Percentiles rank a stretch among this genome's conserved stretches.
These are phyloP conservation scores for Helleia helle DNA, from an alignment of 2,888 invertebrate genomes.

Conservation along the genomic window DNA sequence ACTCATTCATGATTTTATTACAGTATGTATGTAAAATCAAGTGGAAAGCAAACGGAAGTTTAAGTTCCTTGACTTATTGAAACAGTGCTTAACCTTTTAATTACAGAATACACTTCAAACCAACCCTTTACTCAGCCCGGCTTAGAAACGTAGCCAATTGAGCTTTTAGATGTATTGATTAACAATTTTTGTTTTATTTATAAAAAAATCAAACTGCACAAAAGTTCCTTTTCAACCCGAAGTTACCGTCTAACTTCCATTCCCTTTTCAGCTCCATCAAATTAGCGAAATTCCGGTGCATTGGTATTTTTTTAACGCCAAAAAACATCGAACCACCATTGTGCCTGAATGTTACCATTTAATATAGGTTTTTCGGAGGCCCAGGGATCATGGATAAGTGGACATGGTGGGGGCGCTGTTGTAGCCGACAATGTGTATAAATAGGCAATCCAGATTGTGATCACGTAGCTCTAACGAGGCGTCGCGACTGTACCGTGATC, in stretches of 20 bases:
- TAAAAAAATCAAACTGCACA: conserved; percentile 4
- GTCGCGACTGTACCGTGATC: conserved; percentile 54
- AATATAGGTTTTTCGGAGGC: conserved; percentile 23
- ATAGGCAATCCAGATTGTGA: conserved; percentile 66
- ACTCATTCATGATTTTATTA: too few species aligned
- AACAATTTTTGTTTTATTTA: neutral
- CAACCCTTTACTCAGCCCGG: neutral
- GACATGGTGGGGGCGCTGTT: conserved; percentile 37
- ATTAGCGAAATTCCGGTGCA: conserved; percentile 43
- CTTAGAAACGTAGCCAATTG: neutral
- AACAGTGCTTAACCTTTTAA: too few species aligned
- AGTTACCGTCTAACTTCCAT: conserved; percentile 50
- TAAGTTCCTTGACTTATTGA: too few species aligned
- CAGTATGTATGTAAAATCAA: too few species aligned
- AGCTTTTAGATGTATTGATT: conserved; percentile 4
- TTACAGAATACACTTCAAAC: neutral
- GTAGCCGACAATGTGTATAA: conserved; percentile 63
- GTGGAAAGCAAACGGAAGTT: too few species aligned
- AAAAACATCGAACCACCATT: conserved; percentile 24
- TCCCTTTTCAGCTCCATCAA: conserved; percentile 46
- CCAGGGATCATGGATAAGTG: conserved; percentile 30
- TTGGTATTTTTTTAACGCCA: conserved; percentile 35
- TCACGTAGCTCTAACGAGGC: conserved; percentile 67
- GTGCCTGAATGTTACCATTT: conserved; percentile 17
- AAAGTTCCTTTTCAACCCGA: conserved; percentile 37